These are phyloP conservation scores for Sigmodon hispidus DNA, from an alignment of 2,113 vertebrate species.

Conservation along the genomic window DNA sequence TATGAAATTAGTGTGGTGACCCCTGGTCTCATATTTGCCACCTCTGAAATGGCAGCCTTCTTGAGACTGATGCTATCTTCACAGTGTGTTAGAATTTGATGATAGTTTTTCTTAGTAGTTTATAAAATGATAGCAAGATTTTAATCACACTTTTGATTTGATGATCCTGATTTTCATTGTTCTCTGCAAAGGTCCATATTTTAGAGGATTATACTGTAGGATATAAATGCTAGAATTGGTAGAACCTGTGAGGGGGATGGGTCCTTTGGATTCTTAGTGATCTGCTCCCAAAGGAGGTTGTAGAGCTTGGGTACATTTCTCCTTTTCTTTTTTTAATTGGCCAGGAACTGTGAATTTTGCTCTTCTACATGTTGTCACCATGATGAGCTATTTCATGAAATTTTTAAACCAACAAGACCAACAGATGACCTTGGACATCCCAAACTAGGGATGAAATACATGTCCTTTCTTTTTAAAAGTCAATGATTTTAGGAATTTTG, in stretches of 20 bases:
- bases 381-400: background rate
- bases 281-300: background rate
- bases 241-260: background rate
- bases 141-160: constrained; percentile 6
- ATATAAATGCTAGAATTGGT: background rate
- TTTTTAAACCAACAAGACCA: background rate
- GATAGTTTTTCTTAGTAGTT: background rate
- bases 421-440: background rate
- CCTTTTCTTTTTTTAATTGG: background rate
- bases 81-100: background rate
- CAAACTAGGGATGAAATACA: background rate
- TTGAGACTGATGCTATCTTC: background rate
- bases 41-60: background rate
- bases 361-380: background rate
- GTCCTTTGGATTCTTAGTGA: background rate
- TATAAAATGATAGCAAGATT: background rate
- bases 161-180: too few species aligned
- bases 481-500: background rate
- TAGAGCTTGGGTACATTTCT: background rate
- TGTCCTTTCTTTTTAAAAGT: background rate
- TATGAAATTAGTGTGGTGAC: background rate
- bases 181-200: background rate
- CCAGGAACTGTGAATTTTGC: background rate
- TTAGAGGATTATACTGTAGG: background rate
- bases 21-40: background rate